Evolutionary conservation across 2,888 invertebrate genomes (phyloP).

Genomic region (Hydropsyche betteni): DNA sequence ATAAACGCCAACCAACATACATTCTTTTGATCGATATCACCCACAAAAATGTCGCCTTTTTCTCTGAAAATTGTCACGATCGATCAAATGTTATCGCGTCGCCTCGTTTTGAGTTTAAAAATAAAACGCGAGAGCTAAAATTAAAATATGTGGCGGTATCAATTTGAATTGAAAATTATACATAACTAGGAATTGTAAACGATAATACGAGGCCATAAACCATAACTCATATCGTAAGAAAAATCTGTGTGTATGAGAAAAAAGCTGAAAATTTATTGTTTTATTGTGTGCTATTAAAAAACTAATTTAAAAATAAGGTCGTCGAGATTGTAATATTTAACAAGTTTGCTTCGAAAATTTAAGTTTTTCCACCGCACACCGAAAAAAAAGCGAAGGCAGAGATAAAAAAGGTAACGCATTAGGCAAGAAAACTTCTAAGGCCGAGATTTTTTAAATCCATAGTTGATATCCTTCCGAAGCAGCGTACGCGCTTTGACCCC

Average conservation of each 20-base stretch:
- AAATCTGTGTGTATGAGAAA: too few relatives aligned
- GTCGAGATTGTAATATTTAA: neutral
- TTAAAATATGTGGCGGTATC: too few relatives aligned
- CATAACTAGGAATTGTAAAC: too few relatives aligned
- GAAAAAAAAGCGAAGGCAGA: too few relatives aligned
- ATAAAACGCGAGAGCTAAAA: too few relatives aligned
- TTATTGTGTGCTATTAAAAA: too few relatives aligned
- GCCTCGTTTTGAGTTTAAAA: neutral
- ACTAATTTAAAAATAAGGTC: too few relatives aligned
- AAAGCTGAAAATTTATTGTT: too few relatives aligned
- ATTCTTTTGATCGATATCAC: slow-evolving; percentile 18
- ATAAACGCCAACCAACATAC: slow-evolving; percentile 31
- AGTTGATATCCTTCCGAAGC: neutral
- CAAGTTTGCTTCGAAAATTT: slow-evolving; percentile 5
- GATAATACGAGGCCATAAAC: too few relatives aligned
- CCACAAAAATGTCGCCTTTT: slow-evolving; percentile 1
- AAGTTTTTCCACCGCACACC: too few relatives aligned
- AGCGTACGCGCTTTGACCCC: slow-evolving; percentile 13
- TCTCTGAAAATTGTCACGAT: slow-evolving; percentile 1
- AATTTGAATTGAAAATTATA: too few relatives aligned
- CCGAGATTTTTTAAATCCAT: slow-evolving; percentile 28
- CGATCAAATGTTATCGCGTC: slow-evolving; percentile 13
- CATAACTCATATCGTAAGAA: too few relatives aligned
- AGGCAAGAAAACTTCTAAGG: slow-evolving; percentile 14
- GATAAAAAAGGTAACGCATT: slow-evolving; percentile 10